These are phyloP conservation scores for Cyprinodon tularosa DNA, from an alignment of 2,113 vertebrate genomes.

Conservation along the genomic window DNA sequence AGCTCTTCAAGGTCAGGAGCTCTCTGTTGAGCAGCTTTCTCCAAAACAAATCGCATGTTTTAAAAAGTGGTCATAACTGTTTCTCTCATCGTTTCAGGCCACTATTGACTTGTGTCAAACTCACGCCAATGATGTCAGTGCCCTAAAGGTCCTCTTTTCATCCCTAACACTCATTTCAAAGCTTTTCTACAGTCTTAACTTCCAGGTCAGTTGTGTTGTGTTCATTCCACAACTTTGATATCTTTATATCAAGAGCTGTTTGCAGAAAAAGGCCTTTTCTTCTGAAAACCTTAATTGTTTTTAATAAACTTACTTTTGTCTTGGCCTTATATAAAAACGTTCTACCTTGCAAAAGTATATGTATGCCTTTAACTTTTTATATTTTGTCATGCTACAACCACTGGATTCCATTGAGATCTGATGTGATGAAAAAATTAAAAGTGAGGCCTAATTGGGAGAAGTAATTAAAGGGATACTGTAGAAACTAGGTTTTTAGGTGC, in stretches of 20 bases:
- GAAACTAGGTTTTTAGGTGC: no score
- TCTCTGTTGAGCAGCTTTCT: neutral
- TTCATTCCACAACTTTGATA: neutral
- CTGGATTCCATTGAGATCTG: neutral
- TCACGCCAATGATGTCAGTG: constrained; percentile 91
- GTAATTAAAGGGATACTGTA: no score
- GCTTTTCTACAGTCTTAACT: constrained; percentile 98
- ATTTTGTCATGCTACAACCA: neutral
- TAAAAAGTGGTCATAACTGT: neutral
- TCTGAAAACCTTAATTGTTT: neutral
- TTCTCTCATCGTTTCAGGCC: constrained; percentile 76
- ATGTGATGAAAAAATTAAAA: neutral
- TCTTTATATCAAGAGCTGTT: neutral
- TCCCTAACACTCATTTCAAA: constrained; percentile 96
- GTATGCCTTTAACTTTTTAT: neutral
- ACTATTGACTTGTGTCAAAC: constrained; percentile 97
- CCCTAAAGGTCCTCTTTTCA: constrained; percentile 95
- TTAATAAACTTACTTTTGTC: neutral
- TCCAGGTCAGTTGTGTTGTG: constrained; percentile 84
- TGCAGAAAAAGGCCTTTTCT: neutral
- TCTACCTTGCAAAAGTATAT: neutral
- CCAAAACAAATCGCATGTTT: neutral
- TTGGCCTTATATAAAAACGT: neutral
- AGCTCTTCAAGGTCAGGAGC: constrained; percentile 92
- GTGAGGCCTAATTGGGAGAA: neutral